phyloP scores from a whole-genome alignment of 2,797 vertebrate species.

The Cheracebus regulus region DNA sequence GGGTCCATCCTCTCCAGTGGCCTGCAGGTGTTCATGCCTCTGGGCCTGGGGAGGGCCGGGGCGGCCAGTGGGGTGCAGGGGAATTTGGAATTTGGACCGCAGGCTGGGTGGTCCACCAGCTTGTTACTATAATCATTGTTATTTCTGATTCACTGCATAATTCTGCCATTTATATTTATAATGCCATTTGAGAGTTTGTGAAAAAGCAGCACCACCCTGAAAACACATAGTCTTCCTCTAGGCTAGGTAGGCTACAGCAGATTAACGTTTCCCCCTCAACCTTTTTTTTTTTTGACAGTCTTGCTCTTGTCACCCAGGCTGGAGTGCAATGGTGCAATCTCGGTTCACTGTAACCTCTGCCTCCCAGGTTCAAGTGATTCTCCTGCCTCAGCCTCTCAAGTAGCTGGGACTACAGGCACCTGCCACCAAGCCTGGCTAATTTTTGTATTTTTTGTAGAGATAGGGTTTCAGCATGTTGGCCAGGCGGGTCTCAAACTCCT shows the following conservation, averaged over 20 bases:
- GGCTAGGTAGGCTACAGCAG: neutral
- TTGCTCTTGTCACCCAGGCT: no score
- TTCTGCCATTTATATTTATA: neutral
- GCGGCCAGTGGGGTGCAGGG: neutral
- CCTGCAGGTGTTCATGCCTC: no score
- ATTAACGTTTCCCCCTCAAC: fast-evolving
- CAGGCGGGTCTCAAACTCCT: no score
- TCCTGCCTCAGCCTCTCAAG: no score
- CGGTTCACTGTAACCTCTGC: no score
- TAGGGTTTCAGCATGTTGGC: no score
- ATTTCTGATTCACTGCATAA: neutral
- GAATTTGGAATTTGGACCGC: neutral
- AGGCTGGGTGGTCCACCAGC: no score
- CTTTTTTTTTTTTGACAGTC: fast-evolving
- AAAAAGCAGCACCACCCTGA: neutral
- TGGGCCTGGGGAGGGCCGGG: neutral
- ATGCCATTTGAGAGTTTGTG: neutral
- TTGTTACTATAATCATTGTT: neutral
- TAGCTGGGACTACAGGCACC: no score
- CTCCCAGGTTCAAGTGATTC: no score
- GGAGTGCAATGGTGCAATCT: no score
- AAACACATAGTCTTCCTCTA: neutral
- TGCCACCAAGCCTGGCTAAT: no score
- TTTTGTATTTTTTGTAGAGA: no score
- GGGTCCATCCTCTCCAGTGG: neutral